Evolutionary conservation across 2,113 vertebrate genomes (phyloP).

Genomic region (Malurus cyaneus): DNA sequence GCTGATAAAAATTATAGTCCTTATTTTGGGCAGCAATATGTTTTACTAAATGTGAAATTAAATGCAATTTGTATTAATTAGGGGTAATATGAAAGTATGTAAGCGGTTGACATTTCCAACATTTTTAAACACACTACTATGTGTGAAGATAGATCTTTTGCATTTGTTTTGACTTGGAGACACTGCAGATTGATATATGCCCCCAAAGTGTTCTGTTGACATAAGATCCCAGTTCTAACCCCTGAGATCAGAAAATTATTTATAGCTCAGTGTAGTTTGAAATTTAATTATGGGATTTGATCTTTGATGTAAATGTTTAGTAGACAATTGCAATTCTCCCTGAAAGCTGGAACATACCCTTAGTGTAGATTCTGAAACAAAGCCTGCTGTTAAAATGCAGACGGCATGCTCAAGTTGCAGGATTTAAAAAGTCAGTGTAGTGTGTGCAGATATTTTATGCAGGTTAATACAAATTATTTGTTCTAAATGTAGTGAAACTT

Average conservation of each 20-base stretch:
- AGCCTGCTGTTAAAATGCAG: not conserved
- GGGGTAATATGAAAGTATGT: constrained; percentile 62
- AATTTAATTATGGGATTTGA: constrained; percentile 21
- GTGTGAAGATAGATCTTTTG: constrained; percentile 48
- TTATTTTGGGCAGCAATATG: constrained; percentile 70
- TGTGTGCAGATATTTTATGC: not conserved
- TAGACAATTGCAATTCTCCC: constrained; percentile 29
- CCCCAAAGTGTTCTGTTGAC: not conserved
- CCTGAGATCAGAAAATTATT: constrained; percentile 8
- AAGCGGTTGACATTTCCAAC: constrained; percentile 65
- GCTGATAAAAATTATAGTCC: constrained; percentile 70
- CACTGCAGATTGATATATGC: not conserved
- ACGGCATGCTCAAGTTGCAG: not conserved
- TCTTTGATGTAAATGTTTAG: not conserved
- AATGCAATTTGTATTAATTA: constrained; percentile 70
- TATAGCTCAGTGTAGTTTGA: constrained; percentile 23
- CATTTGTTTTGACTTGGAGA: constrained; percentile 48
- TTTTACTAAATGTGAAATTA: constrained; percentile 73
- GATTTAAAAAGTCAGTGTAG: constrained; percentile 19
- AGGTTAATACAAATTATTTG: not conserved
- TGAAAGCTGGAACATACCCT: constrained; percentile 15
- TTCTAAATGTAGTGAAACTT: constrained; percentile 13
- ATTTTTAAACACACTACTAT: constrained; percentile 59
- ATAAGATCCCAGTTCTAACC: not conserved
- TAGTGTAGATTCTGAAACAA: not conserved